Base-by-base conservation (phyloP, 1,140 invertebrate genomes). In the Saccostrea echinata region DNA sequence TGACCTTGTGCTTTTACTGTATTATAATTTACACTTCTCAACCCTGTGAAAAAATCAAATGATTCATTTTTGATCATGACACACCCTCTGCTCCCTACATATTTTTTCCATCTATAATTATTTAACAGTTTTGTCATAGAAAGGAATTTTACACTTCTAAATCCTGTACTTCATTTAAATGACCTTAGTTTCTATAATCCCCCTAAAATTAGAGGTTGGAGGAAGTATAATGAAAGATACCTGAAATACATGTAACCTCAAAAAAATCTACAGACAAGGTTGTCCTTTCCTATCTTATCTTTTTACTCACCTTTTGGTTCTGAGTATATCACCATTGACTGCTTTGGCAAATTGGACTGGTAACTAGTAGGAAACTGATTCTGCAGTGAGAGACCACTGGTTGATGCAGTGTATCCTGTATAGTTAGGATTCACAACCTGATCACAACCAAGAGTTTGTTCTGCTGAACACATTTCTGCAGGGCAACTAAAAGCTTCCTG, bases 281-380 rank as follows among this genome's bases (percentile, higher is more conserved):
- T 57, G 16, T 18, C 55, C 53, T 55, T 9, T 16, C 11, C 11
- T 21, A 4, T 57, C 55, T 6, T 16, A 51, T 57, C 16, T 30
- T 57, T 57, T 57, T 71, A 16, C 68, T 27, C 30, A 86, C 85
- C 85, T 81, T 86, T 71, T 18, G 43, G 81, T 80, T 86, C 85
- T 13, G 85, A 86, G 53, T 33, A 86, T 27, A 86, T 71, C 43
- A 86, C 85, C 85, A 86, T 81, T n/a, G 85, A 86, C 16, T 53
- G 71, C 24, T 55, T 83, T n/a, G 81, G 81, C 16, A 71, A 33
- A 13, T 24, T 71, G 27, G 68, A 71, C 68, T 30, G 24, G 68
- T 24, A 27, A 71, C 68, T 71, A 27, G 27, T 71, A 30, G 24
- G 68, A 71, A 33, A 71, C 9, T 71, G 68, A 24, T 71, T 71